Conservation (phyloP, 2,797 vertebrate genomes). For the Onychomys torridus region DNA sequence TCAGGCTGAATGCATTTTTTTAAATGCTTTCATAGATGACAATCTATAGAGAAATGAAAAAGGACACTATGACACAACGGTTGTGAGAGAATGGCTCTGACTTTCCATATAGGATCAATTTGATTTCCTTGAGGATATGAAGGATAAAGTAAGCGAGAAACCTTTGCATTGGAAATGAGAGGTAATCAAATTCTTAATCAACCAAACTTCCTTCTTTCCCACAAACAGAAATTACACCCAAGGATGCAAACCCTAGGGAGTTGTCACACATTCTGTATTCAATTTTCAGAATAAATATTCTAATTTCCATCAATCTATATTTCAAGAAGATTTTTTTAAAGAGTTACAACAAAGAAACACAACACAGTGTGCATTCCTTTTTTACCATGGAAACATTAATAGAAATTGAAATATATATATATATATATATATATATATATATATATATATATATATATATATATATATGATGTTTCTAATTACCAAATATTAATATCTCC, state of each 20-base stretch:
- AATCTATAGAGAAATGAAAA: constrained; percentile 48
- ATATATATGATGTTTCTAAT: not conserved
- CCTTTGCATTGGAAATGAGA: constrained; percentile 65
- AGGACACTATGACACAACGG: constrained; percentile 24
- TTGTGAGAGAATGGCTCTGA: constrained; percentile 13
- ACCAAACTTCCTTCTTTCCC: constrained; percentile 40
- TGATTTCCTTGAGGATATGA: constrained; percentile 66
- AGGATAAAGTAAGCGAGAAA: constrained; percentile 50
- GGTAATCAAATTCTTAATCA: constrained; percentile 69
- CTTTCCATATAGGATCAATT: constrained; percentile 57
- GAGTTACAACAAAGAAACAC: not conserved
- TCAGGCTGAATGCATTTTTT: constrained; percentile 20
- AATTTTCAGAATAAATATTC: constrained; percentile 54
- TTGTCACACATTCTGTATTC: constrained; percentile 48
- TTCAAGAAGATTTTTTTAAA: constrained; percentile 1
- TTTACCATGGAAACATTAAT: not conserved
- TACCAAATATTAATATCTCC: not conserved
- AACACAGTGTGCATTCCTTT: not conserved
- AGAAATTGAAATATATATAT: constrained; percentile 17
- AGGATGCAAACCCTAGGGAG: constrained; percentile 41
- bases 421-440: not conserved
- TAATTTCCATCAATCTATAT: constrained; percentile 14
- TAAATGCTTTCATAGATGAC: constrained; percentile 57
- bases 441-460: constrained; percentile 9
- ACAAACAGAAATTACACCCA: constrained; percentile 54